A percentile compares a stretch with the other conserved stretches of the same genome.
Evolutionary conservation across 35 echinoderm and acorn worm species (phyloP).

Genomic region (Heliocidaris tuberculata): DNA sequence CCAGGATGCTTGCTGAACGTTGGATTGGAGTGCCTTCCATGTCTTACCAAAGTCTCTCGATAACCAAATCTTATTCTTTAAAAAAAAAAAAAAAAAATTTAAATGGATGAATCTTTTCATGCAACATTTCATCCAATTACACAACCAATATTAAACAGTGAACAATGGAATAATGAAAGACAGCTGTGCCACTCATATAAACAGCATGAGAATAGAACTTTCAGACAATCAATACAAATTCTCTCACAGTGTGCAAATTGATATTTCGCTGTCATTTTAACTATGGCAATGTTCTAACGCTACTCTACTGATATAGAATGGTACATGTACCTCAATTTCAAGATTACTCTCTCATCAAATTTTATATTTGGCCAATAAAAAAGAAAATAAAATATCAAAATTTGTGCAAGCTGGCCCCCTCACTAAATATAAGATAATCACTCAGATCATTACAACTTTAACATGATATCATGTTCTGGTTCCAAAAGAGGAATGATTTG

Average conservation of each 20-base stretch:
- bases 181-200: not conserved
- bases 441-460: too few relatives aligned
- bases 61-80: constrained; percentile 61
- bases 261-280: too few relatives aligned
- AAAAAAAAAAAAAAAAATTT: not conserved
- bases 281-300: too few relatives aligned
- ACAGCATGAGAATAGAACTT: not conserved
- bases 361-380: too few relatives aligned
- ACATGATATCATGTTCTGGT: too few relatives aligned
- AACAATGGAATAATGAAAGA: not conserved
- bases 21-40: constrained; percentile 42
- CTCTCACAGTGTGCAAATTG: not conserved
- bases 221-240: not conserved
- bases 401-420: too few relatives aligned
- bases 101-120: not conserved
- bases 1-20: constrained; percentile 55
- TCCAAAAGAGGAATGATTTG: too few relatives aligned
- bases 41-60: constrained; percentile 65
- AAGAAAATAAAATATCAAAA: too few relatives aligned
- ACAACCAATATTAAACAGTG: not conserved
- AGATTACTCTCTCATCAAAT: too few relatives aligned
- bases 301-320: too few relatives aligned
- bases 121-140: not conserved
- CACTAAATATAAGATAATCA: too few relatives aligned
- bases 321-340: too few relatives aligned